Evolutionary conservation across 2,113 vertebrate species (phyloP).

Genomic region (Struthio camelus): DNA sequence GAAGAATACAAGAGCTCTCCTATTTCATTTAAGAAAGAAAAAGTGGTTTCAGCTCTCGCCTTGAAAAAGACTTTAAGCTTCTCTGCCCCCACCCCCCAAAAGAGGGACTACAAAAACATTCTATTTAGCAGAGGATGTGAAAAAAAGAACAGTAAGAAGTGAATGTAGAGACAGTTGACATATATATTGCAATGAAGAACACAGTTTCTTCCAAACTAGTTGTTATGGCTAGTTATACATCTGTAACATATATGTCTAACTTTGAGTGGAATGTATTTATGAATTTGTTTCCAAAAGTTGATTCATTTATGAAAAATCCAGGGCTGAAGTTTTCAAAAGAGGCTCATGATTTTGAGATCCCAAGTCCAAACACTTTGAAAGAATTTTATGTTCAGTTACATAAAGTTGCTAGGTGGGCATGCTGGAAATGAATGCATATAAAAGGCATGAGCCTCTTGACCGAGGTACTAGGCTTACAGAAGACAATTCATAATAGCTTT

Average conservation of each 20-base stretch:
- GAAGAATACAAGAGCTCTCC: neutral
- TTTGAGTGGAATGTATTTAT: neutral
- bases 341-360: constrained; percentile 8
- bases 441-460: neutral
- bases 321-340: neutral
- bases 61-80: neutral
- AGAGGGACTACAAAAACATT: neutral
- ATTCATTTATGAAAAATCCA: neutral
- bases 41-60: neutral
- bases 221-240: neutral
- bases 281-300: neutral
- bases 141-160: constrained; percentile 1
- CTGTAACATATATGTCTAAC: neutral
- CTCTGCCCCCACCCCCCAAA: neutral
- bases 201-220: neutral
- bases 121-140: neutral
- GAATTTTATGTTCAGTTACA: neutral
- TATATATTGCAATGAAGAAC: neutral
- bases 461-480: neutral
- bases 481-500: neutral
- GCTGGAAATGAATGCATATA: neutral
- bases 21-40: neutral
- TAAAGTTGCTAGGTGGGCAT: neutral
- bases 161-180: neutral
- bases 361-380: neutral